Evolutionary conservation across 2,797 vertebrate species (phyloP).

Genomic region (Pygocentrus nattereri): DNA sequence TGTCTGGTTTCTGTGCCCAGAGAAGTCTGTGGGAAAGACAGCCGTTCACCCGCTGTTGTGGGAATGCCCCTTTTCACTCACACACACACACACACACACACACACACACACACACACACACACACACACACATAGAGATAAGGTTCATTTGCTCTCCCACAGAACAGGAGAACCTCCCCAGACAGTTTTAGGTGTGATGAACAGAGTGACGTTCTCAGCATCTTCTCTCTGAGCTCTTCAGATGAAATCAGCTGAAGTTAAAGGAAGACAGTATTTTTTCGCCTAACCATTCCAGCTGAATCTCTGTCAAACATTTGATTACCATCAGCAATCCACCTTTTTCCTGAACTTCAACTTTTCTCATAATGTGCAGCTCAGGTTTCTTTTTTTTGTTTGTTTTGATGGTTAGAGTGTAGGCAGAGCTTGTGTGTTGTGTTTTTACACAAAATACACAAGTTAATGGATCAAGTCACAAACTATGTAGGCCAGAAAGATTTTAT

Average conservation of each 20-base stretch:
- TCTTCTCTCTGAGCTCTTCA: background rate
- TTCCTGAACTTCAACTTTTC: too few species aligned
- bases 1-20: constrained; percentile 60
- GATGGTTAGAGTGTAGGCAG: too few species aligned
- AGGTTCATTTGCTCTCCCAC: constrained; percentile 4
- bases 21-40: constrained; percentile 74
- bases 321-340: too few species aligned
- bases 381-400: too few species aligned
- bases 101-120: background rate
- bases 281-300: background rate
- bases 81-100: constrained; percentile 13
- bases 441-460: too few species aligned
- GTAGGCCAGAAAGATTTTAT: too few species aligned
- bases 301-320: background rate
- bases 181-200: background rate
- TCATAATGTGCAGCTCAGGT: too few species aligned
- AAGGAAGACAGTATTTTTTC: background rate
- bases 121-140: constrained; percentile 32
- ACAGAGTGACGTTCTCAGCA: background rate
- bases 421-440: too few species aligned
- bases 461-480: too few species aligned
- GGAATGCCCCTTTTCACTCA: constrained; percentile 58
- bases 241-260: background rate
- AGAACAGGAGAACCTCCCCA: constrained; percentile 17
- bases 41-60: constrained; percentile 61